phyloP scores from a whole-genome alignment of 2,113 vertebrate species.

The Pelmatolapia mariae region DNA sequence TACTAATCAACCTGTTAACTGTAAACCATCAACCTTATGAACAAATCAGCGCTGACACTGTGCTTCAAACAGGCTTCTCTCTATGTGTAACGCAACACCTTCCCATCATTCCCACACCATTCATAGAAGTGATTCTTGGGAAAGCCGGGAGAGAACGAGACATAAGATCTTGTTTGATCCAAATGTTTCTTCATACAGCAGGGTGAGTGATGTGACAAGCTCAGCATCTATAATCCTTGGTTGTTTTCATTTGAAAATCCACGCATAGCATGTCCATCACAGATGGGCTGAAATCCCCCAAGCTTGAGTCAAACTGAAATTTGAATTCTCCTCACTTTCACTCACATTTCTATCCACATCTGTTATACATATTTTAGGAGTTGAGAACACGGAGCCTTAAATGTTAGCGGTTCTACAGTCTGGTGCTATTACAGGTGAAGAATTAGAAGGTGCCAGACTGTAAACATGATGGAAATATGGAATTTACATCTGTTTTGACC shows the following conservation, averaged over 20 bases:
- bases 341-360: not conserved
- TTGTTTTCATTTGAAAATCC: conserved; percentile 39
- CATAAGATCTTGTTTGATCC: conserved; percentile 28
- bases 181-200: conserved; percentile 22
- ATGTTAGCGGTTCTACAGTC: not conserved
- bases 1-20: conserved; percentile 16
- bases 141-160: conserved; percentile 11
- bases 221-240: conserved; percentile 49
- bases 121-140: conserved; percentile 4
- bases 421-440: not conserved
- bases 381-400: not conserved
- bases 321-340: not conserved
- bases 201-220: conserved; percentile 40
- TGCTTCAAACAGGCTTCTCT: not conserved
- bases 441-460: not conserved
- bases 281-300: not conserved
- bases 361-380: not conserved
- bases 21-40: not conserved
- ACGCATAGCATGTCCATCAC: conserved; percentile 35
- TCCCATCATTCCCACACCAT: not conserved
- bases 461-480: not conserved
- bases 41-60: conserved; percentile 26
- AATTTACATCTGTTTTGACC: not conserved
- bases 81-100: conserved; percentile 6
- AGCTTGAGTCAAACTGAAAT: not conserved